These are phyloP conservation scores for Physeter macrocephalus DNA, from an alignment of 2,113 vertebrate genomes.

Conservation along the genomic window DNA sequence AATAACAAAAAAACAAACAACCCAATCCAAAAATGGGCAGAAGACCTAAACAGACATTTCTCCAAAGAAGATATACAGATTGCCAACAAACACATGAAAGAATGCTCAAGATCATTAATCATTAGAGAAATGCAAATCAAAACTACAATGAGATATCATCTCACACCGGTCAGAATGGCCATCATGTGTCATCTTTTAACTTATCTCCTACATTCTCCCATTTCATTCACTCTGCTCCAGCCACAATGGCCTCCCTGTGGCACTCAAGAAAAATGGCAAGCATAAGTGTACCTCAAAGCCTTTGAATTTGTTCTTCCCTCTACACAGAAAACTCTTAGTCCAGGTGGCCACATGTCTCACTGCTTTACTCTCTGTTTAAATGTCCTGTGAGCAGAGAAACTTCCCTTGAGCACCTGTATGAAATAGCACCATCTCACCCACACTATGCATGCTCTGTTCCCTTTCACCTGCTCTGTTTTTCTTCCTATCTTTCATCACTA, in stretches of 20 bases:
- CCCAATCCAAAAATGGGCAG: too few relatives aligned
- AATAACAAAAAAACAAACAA: too few relatives aligned
- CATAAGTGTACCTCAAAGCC: not conserved
- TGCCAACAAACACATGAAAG: too few relatives aligned
- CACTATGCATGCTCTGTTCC: rapidly evolving
- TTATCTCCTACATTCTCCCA: not conserved
- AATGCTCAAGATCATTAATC: too few relatives aligned
- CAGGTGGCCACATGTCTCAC: not conserved
- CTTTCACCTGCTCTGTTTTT: not conserved
- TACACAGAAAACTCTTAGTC: not conserved
- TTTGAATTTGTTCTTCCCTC: not conserved
- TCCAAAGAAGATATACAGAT: too few relatives aligned
- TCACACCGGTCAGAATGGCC: too few relatives aligned
- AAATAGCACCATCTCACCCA: not conserved
- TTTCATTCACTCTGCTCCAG: not conserved
- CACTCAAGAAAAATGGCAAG: not conserved
- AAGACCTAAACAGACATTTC: too few relatives aligned
- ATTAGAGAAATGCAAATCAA: too few relatives aligned
- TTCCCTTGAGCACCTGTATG: not conserved
- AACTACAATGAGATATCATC: too few relatives aligned
- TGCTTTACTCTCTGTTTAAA: not conserved
- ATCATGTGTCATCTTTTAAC: not conserved
- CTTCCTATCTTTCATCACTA: not conserved
- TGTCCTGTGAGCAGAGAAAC: not conserved
- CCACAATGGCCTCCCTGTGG: not conserved